Evolutionary conservation across 1,140 invertebrate genomes (phyloP).

Genomic region (Condylostylus longicornis): DNA sequence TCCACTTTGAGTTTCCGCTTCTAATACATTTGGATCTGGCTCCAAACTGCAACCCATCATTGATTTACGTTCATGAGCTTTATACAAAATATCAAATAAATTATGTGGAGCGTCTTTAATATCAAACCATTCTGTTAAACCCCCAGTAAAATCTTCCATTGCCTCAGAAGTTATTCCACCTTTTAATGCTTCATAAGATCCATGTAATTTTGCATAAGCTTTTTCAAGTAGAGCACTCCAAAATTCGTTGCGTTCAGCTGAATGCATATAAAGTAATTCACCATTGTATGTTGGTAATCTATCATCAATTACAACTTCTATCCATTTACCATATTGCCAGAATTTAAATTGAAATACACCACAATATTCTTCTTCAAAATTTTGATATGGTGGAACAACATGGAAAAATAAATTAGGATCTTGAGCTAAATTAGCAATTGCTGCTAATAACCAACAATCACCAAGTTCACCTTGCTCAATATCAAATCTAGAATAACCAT

Average conservation of each 20-base stretch:
- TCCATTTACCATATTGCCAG: constrained; percentile 90
- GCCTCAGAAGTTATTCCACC: constrained; percentile 95
- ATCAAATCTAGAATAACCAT: constrained; percentile 90
- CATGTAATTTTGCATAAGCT: constrained; percentile 95
- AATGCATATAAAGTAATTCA: constrained; percentile 84
- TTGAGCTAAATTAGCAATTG: constrained; percentile 86
- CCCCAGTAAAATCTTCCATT: constrained; percentile 98
- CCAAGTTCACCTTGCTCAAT: constrained; percentile 94
- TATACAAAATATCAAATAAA: constrained; percentile 79
- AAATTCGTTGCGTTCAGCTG: constrained; percentile 82
- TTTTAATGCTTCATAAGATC: constrained; percentile 94
- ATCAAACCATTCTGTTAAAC: constrained; percentile 90
- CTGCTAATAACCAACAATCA: constrained; percentile 94
- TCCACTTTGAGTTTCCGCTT: constrained; percentile 79
- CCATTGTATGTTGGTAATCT: constrained; percentile 80
- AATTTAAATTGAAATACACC: constrained; percentile 92
- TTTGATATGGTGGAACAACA: constrained; percentile 90
- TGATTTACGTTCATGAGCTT: constrained; percentile 83
- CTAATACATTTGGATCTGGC: constrained; percentile 72
- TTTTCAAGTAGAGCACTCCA: constrained; percentile 97
- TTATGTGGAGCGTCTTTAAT: constrained; percentile 71
- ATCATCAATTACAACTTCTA: constrained; percentile 92
- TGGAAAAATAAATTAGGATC: constrained; percentile 77
- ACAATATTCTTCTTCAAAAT: constrained; percentile 81
- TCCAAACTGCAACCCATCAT: constrained; percentile 96